Evolutionary conservation across 2,888 invertebrate genomes (phyloP).

Genomic region (Anticlea derivata): DNA sequence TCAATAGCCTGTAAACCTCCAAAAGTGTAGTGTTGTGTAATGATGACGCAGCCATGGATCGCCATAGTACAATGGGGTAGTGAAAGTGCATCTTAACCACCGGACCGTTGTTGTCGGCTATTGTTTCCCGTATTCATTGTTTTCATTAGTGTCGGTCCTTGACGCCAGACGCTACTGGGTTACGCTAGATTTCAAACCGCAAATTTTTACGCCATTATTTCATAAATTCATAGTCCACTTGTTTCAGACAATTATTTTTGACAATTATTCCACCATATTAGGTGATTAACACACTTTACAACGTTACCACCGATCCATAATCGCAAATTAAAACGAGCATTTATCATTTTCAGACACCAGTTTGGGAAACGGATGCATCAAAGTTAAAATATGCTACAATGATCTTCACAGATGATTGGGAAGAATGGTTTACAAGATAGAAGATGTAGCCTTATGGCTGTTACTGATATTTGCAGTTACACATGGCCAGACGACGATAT

Average conservation of each 20-base stretch:
- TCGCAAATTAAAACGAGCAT: not conserved
- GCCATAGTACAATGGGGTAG: slow-evolving; percentile 74
- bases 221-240: not conserved
- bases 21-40: slow-evolving; percentile 57
- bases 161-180: slow-evolving; percentile 66
- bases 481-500: slow-evolving; percentile 67
- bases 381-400: slow-evolving; percentile 65
- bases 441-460: slow-evolving; percentile 62
- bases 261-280: not conserved
- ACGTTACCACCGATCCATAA: too few relatives aligned
- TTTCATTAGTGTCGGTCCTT: slow-evolving; percentile 69
- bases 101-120: slow-evolving; percentile 66
- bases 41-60: slow-evolving; percentile 64
- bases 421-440: slow-evolving; percentile 72
- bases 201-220: slow-evolving; percentile 1
- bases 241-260: not conserved
- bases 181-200: slow-evolving; percentile 17
- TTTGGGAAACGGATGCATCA: not conserved
- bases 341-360: slow-evolving; percentile 18
- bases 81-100: slow-evolving; percentile 75
- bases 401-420: slow-evolving; percentile 57
- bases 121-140: slow-evolving; percentile 76
- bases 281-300: too few relatives aligned
- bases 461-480: slow-evolving; percentile 47
- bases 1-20: slow-evolving; percentile 41